Percentiles rank a stretch among this genome's conserved stretches.
phyloP scores from a whole-genome alignment of 1,140 invertebrate species.

The Megathymus violae region DNA sequence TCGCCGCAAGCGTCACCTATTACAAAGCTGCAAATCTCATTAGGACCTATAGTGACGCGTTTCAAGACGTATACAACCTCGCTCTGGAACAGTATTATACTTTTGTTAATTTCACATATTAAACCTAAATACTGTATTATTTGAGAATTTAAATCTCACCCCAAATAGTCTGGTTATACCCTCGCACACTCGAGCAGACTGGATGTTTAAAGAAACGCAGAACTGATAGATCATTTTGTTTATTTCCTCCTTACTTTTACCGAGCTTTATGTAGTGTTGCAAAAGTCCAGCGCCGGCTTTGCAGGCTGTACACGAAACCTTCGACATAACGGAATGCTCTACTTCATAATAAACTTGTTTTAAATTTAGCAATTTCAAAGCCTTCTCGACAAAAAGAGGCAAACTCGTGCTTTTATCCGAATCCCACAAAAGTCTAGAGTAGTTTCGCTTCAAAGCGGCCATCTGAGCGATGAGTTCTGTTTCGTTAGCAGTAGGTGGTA shows the following conservation, averaged over 20 bases:
- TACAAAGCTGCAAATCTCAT: conserved; percentile 95
- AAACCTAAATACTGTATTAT: conserved; percentile 2
- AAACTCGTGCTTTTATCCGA: conserved; percentile 87
- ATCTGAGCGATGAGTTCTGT: conserved; percentile 83
- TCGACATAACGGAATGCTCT: conserved; percentile 95
- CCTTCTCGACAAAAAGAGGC: conserved; percentile 91
- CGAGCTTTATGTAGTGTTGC: conserved; percentile 92
- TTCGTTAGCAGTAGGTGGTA: conserved; percentile 80
- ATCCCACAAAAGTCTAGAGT: conserved; percentile 88
- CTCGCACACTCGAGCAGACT: conserved; percentile 93
- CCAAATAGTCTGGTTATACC: conserved; percentile 93
- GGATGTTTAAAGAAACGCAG: conserved; percentile 93
- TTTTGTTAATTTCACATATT: conserved; percentile 21
- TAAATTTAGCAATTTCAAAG: conserved; percentile 91
- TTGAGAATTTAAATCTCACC: conserved; percentile 79
- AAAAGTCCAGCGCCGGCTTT: conserved; percentile 93
- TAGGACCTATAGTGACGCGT: conserved; percentile 90
- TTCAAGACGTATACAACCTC: conserved; percentile 93
- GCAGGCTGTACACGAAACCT: conserved; percentile 95
- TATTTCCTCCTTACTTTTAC: conserved; percentile 94
- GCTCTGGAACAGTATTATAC: conserved; percentile 83
- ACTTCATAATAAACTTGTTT: conserved; percentile 93
- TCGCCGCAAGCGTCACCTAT: conserved; percentile 95
- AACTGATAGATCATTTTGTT: conserved; percentile 93
- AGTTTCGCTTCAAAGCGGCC: conserved; percentile 79